Base-by-base conservation (phyloP, 1,140 invertebrate species). In the Trichogramma pretiosum region DNA sequence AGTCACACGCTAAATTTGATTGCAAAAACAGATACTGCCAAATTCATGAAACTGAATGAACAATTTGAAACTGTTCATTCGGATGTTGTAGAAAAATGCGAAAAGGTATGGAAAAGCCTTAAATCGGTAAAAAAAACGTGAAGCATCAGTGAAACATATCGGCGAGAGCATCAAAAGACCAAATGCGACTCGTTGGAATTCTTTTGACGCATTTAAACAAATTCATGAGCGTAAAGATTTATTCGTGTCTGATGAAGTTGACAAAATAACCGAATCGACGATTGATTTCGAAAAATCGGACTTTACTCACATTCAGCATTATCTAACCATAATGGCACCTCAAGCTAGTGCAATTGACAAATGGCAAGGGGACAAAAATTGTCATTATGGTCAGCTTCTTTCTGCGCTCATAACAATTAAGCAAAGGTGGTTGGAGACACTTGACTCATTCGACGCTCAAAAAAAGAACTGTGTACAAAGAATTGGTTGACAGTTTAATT, bases 361-460 rank as follows among this genome's bases (percentile, higher is more conserved):
- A 14, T 42, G 45, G 22, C 42, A 50, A 40, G 26, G 16, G 5
- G 48, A 44, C 11, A 26, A 51, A 2, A 2, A 19, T 24, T 41
- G 32, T 10, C 44, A 45, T 33, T 50, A 50, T 26, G 42, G 48
- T 9, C n/a, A n/a, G n/a, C n/a, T n/a, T n/a, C n/a, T n/a, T n/a
- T n/a, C n/a, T n/a, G n/a, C n/a, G n/a, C n/a, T n/a, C n/a, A n/a
- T n/a, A n/a, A n/a, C n/a, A n/a, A n/a, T n/a, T n/a, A n/a, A n/a
- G n/a, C n/a, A n/a, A n/a, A n/a, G n/a, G n/a, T n/a, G n/a, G n/a
- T n/a, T n/a, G n/a, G n/a, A n/a, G n/a, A n/a, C n/a, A n/a, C n/a
- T n/a, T n/a, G n/a, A n/a, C n/a, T n/a, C n/a, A n/a, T n/a, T n/a
- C n/a, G n/a, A n/a, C n/a, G n/a, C n/a, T n/a, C n/a, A n/a, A n/a